Conservation (phyloP, 2,113 vertebrate species). For the Shinisaurus crocodilurus region DNA sequence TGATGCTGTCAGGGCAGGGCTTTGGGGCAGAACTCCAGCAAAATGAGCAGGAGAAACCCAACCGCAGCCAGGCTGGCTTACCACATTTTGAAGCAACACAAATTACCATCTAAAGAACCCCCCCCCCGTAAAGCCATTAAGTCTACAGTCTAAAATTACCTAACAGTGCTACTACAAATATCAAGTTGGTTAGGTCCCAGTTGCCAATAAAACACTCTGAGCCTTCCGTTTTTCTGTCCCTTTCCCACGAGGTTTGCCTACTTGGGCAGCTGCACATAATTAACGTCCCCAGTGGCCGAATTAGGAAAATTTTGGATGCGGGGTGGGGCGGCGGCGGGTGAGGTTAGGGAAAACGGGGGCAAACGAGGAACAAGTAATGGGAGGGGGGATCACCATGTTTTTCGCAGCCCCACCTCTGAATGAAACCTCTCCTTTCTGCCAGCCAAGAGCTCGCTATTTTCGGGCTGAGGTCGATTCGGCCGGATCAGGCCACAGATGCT, state of each 20-base stretch:
- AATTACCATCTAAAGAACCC: neutral
- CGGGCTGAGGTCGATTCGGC: neutral
- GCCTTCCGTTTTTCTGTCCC: too few species aligned
- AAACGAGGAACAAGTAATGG: neutral
- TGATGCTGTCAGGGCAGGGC: too few species aligned
- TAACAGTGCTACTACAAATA: neutral
- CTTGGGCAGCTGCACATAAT: neutral
- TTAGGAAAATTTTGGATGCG: neutral
- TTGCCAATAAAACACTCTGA: neutral
- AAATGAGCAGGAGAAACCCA: too few species aligned
- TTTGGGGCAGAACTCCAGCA: too few species aligned
- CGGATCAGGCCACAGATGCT: neutral
- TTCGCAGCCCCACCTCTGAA: neutral
- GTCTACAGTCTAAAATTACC: neutral
- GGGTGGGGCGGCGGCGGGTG: too few species aligned
- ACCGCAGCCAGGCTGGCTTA: too few species aligned
- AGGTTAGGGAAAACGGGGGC: neutral
- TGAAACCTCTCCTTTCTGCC: neutral
- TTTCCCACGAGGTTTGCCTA: neutral
- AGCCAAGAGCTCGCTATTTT: neutral
- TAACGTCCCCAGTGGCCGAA: neutral
- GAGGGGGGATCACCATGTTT: neutral
- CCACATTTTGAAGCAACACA: neutral
- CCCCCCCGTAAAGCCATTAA: too few species aligned
- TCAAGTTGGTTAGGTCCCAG: neutral